Evolutionary conservation across 30 jellyfish, hydroid and myxozoan genomes (phyloP), one percentile per base, ranked within the genome.

Genomic region (Hydractinia echinata): DNA sequence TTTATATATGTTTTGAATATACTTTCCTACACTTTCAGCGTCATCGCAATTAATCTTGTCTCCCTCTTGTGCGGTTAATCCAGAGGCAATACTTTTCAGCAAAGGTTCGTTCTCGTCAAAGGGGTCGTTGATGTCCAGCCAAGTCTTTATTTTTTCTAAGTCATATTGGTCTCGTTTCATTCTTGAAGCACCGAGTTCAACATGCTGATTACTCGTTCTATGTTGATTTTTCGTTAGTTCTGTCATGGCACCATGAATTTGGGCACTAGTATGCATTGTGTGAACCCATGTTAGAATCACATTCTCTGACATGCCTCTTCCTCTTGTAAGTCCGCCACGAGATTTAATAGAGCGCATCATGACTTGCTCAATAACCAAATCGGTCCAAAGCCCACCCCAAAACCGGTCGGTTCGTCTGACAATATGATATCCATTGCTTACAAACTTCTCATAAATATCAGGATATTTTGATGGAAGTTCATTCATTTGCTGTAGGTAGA

Each of bases 271-370:
- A 8, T 87, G 91, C 56, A 67, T 79, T 49, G 85, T 83, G 81
- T 21, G 82, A 56, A 83, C 64, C 87, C 83, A 83, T 67, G n/a
- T 19, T 69, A 60, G 83, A 14, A 72, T 73, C 16, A 76, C 88
- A 5, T 72, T 21, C 55, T 83, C 91, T 39, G 87, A 51, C 66
- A 76, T 52, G 16, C 88, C 88, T 51, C 91, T 55, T 78, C 91
- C 87, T 52, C 88, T 20, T 19, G 88, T 83, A 69, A 83, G 86
- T 14, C 91, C 91, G n/a, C 91, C 91, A n/a, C 87, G 5, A 82
- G 76, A 21, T 76, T 83, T 73, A 61, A 83, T 83, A 30, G 91
- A 73, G 55, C 91, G 67, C 88, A 83, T 54, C 85, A 72, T 83
- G 44, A 76, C 88, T 76, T 83, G 91, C 84, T 83, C 91, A n/a